These are phyloP conservation scores for Grapholita molesta DNA, from an alignment of 1,140 invertebrate species.

Conservation along the genomic window DNA sequence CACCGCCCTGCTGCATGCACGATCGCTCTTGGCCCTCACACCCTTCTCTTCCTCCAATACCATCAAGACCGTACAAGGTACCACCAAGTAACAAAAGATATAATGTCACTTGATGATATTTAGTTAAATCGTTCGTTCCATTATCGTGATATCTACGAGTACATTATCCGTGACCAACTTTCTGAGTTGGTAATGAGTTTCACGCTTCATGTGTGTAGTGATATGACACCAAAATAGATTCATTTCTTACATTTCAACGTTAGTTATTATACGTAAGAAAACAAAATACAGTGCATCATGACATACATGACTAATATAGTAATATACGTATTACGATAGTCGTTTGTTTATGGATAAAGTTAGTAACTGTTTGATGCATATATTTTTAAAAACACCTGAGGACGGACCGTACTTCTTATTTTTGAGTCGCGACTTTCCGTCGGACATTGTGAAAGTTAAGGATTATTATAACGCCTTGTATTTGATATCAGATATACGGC, in stretches of 20 bases:
- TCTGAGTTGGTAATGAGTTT: not conserved
- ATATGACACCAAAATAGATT: not conserved
- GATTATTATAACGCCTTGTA: no score
- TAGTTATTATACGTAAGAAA: not conserved
- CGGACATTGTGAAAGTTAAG: no score
- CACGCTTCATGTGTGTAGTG: not conserved
- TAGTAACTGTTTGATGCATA: no score
- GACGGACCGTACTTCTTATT: no score
- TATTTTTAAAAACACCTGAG: no score
- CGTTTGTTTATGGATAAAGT: no score
- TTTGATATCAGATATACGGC: no score
- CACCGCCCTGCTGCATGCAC: constrained; percentile 66
- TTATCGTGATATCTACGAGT: not conserved
- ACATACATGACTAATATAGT: no score
- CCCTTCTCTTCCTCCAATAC: constrained; percentile 53
- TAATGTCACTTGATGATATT: not conserved
- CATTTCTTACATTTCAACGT: not conserved
- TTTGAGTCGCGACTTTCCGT: no score
- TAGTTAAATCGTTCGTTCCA: not conserved
- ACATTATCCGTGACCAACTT: not conserved
- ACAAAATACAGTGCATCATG: not conserved
- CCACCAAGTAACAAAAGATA: not conserved
- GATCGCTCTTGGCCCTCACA: constrained; percentile 66
- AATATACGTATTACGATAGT: no score
- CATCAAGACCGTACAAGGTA: constrained; percentile 62